phyloP scores from a whole-genome alignment of 2,113 vertebrate species.

The Anas platyrhynchos region DNA sequence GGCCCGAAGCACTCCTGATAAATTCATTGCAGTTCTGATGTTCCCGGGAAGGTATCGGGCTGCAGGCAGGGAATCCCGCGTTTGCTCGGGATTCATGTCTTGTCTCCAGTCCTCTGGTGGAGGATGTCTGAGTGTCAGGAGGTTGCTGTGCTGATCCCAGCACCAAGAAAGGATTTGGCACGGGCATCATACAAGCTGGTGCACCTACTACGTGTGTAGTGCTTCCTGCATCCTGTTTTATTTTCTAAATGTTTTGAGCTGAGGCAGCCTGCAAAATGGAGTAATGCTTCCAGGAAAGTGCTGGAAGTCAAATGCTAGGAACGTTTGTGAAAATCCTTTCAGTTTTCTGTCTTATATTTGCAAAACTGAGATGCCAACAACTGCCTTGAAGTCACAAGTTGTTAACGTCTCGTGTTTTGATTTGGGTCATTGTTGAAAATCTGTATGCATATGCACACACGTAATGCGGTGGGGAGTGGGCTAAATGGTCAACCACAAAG shows the following conservation, averaged over 20 bases:
- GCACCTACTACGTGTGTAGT: background rate
- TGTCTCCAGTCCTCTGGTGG: background rate
- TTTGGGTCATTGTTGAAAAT: background rate
- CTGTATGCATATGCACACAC: rapidly evolving
- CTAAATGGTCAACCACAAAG: constrained; percentile 50
- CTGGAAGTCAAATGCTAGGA: background rate
- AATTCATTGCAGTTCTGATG: background rate
- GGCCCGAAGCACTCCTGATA: background rate
- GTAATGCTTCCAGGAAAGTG: background rate
- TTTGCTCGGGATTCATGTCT: background rate
- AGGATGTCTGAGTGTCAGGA: background rate
- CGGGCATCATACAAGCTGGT: background rate
- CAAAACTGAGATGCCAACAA: background rate
- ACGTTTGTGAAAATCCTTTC: background rate
- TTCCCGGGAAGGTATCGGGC: background rate
- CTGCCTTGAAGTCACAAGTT: background rate
- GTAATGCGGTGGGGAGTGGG: background rate
- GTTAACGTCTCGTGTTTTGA: background rate
- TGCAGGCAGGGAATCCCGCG: background rate
- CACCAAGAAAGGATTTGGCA: background rate
- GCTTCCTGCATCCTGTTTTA: background rate
- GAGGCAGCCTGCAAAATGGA: background rate
- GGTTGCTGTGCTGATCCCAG: background rate
- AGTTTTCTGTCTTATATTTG: background rate
- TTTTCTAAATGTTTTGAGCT: background rate